Conservation (phyloP, 1,140 invertebrate species). For the Elysia chlorotica region DNA sequence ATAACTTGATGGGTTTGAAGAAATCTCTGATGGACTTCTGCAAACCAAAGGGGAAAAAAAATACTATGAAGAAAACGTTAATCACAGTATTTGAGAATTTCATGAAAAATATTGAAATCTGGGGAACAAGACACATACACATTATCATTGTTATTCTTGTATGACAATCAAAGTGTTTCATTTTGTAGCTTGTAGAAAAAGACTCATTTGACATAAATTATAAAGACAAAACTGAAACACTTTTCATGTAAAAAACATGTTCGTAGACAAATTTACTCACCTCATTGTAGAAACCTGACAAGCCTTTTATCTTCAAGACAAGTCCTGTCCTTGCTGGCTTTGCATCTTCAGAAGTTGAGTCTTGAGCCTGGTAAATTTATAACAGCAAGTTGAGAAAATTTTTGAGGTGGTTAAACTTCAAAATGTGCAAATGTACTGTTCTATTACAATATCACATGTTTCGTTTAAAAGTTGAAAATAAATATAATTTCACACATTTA, state of each 20-base stretch:
- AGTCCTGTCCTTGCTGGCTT: conserved; percentile 48
- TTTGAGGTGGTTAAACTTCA: background rate
- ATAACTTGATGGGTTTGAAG: conserved; percentile 78
- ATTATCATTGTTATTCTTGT: too few relatives aligned
- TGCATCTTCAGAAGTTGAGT: conserved; percentile 5
- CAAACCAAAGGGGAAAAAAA: conserved; percentile 18
- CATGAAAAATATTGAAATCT: too few relatives aligned
- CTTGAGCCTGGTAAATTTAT: background rate
- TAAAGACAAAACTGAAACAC: too few relatives aligned
- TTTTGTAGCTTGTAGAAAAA: too few relatives aligned
- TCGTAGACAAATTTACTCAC: conserved; percentile 26
- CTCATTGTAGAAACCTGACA: conserved; percentile 69
- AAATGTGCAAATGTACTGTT: background rate
- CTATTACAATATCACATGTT: background rate
- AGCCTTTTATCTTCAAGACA: conserved; percentile 67
- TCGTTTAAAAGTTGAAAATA: too few relatives aligned
- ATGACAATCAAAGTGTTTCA: too few relatives aligned
- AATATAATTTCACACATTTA: too few relatives aligned
- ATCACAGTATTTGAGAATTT: too few relatives aligned
- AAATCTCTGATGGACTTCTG: conserved; percentile 85
- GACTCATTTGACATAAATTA: too few relatives aligned
- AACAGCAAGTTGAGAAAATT: background rate
- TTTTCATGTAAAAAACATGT: background rate
- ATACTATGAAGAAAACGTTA: background rate
- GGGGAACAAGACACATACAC: too few relatives aligned